phyloP scores from a whole-genome alignment of 2,797 vertebrate species.

The Lithobates sylvaticus region DNA sequence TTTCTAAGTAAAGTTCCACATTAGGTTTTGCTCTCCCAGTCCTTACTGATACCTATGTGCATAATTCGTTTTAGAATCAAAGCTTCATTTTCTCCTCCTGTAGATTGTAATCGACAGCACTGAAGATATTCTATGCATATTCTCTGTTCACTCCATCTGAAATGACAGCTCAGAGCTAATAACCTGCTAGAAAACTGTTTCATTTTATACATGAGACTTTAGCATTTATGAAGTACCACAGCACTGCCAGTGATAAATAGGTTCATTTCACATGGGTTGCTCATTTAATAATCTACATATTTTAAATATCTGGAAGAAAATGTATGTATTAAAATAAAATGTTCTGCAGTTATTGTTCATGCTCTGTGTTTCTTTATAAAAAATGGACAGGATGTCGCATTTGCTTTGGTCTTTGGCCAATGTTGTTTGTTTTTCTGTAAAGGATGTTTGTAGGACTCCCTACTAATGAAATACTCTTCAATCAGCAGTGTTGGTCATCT shows the following conservation, averaged over 20 bases:
- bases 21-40: background rate
- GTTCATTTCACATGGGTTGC: conserved; percentile 34
- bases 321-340: conserved; percentile 12
- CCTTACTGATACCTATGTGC: background rate
- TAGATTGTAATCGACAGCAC: background rate
- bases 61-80: background rate
- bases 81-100: background rate
- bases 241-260: conserved; percentile 15
- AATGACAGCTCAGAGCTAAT: conserved; percentile 28
- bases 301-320: conserved; percentile 15
- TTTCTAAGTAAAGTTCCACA: background rate
- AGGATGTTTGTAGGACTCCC: too few relatives aligned
- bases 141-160: background rate
- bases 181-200: conserved; percentile 28
- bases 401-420: background rate
- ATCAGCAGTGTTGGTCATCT: too few relatives aligned
- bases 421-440: background rate
- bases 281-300: conserved; percentile 26
- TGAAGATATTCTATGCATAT: background rate
- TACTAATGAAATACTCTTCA: too few relatives aligned
- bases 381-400: background rate
- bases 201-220: conserved; percentile 26
- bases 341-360: background rate
- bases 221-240: background rate
- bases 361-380: background rate